These are phyloP conservation scores for Leptinotarsa texana DNA, from an alignment of 1,140 invertebrate genomes.

Conservation along the genomic window DNA sequence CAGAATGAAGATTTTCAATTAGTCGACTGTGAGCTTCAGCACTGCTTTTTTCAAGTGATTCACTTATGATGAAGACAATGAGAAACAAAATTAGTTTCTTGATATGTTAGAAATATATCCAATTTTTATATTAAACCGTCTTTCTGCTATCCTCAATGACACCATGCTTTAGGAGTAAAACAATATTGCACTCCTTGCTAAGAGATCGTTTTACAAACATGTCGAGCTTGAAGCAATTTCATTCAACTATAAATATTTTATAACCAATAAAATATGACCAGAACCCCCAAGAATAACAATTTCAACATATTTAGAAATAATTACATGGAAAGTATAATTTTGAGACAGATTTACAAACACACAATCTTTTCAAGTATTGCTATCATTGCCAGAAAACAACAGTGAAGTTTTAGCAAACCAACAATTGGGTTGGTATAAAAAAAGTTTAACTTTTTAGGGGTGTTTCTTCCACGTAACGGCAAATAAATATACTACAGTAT, in stretches of 20 bases:
- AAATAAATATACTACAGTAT: no score
- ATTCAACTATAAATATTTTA: slow-evolving; percentile 35
- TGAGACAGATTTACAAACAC: slow-evolving; percentile 23
- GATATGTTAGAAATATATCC: not conserved
- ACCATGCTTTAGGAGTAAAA: not conserved
- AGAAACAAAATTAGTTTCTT: not conserved
- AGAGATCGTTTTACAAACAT: slow-evolving; percentile 34
- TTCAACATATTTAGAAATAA: slow-evolving; percentile 22
- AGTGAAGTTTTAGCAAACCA: slow-evolving; percentile 11
- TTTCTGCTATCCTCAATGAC: not conserved
- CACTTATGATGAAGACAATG: no score
- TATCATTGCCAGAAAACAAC: slow-evolving; percentile 24
- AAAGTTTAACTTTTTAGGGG: no score
- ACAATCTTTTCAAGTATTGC: slow-evolving; percentile 40
- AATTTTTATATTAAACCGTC: not conserved
- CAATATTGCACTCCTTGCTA: slow-evolving; percentile 38
- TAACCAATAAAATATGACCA: slow-evolving; percentile 24
- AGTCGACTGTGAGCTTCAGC: no score
- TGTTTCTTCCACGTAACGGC: no score
- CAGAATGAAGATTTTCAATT: no score
- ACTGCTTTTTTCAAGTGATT: no score
- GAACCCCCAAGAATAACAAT: slow-evolving; percentile 10
- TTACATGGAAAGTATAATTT: slow-evolving; percentile 14
- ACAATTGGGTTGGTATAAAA: not conserved
- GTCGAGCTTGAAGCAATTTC: slow-evolving; percentile 32